These are phyloP conservation scores for Clepsis dumicolana DNA, from an alignment of 2,888 invertebrate species.

Conservation along the genomic window DNA sequence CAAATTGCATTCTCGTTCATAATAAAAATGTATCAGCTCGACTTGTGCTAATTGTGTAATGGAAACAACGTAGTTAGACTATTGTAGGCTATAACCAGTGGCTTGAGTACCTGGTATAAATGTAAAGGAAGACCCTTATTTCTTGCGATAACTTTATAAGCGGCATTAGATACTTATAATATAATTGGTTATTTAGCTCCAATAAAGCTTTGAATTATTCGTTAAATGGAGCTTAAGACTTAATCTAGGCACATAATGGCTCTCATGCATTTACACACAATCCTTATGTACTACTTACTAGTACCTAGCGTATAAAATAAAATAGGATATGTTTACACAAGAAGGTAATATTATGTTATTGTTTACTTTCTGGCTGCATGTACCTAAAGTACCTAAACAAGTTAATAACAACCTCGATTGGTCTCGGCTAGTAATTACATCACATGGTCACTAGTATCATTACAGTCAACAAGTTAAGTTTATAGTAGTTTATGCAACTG, in stretches of 20 bases:
- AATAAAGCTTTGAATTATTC: no score
- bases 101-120: no score
- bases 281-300: background rate
- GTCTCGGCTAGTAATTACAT: constrained; percentile 2
- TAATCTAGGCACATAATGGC: background rate
- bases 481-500: no score
- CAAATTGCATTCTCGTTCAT: no score
- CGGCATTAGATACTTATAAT: no score
- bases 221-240: background rate
- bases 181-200: no score
- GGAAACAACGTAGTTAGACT: no score
- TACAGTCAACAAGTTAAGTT: background rate
- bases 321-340: background rate
- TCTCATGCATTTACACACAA: background rate
- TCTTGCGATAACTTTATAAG: no score
- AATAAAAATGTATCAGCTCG: no score
- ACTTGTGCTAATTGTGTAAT: no score
- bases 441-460: constrained; percentile 1
- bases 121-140: no score
- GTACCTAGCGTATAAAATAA: background rate
- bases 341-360: constrained; percentile 6
- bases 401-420: constrained; percentile 16
- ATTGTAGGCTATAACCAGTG: no score
- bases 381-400: background rate
- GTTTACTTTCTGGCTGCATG: constrained; percentile 30